A percentile compares a stretch with the other conserved stretches of the same genome.
phyloP scores from a whole-genome alignment of 2,888 invertebrate species.

The Drosophila pseudotakahashii region DNA sequence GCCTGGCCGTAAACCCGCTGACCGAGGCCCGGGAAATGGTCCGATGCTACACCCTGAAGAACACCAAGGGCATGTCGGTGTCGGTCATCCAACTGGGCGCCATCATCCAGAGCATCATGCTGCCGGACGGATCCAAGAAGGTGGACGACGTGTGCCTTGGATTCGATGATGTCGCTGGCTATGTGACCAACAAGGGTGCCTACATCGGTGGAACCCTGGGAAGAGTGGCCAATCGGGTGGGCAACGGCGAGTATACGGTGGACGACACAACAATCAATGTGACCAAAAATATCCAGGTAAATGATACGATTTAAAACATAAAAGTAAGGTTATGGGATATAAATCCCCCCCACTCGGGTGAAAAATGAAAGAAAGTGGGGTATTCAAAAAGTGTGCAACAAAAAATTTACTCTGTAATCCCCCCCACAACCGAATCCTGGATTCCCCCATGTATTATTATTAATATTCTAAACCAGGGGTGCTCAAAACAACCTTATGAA shows the following conservation, averaged over 20 bases:
- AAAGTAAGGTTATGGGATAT: no score
- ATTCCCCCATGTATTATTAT: no score
- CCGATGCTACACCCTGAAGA: background rate
- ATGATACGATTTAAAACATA: background rate
- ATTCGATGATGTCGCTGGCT: slow-evolving; percentile 2
- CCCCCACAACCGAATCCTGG: no score
- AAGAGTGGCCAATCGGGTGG: background rate
- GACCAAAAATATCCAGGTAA: background rate
- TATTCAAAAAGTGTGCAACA: no score
- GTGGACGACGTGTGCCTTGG: slow-evolving; percentile 3
- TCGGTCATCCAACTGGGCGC: slow-evolving; percentile 1
- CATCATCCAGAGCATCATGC: background rate
- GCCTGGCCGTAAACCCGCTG: background rate
- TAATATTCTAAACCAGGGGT: no score
- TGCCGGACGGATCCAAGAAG: slow-evolving; percentile 2
- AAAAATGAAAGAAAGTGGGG: no score
- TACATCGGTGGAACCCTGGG: slow-evolving; percentile 3
- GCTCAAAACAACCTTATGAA: no score
- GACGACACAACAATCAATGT: background rate
- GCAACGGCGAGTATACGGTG: background rate
- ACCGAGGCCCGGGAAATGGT: slow-evolving; percentile 5
- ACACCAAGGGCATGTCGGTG: slow-evolving; percentile 8
- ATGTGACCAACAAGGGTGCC: background rate
- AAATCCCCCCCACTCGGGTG: no score
- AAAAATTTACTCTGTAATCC: no score